Conservation (phyloP, 2,888 invertebrate genomes). For the Adelognathus sp. region DNA sequence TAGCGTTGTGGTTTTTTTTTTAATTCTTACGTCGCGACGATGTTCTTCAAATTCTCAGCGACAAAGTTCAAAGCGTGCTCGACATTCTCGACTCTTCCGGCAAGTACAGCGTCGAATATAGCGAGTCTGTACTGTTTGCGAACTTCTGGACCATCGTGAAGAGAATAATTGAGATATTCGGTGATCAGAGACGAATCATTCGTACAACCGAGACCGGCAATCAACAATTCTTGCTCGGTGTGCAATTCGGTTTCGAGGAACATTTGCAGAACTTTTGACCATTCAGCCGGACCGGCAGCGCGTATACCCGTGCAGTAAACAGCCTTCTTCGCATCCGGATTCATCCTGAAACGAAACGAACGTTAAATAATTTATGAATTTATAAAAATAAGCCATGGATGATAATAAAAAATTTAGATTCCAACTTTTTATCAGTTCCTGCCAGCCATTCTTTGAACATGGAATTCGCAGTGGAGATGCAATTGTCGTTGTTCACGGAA, state of each 20-base stretch:
- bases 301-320: conserved; percentile 63
- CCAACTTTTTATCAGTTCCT: conserved; percentile 35
- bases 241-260: conserved; percentile 60
- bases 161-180: conserved; percentile 56
- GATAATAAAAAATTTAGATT: background rate
- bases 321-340: conserved; percentile 59
- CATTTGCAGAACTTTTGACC: conserved; percentile 55
- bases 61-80: conserved; percentile 66
- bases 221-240: conserved; percentile 62
- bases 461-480: conserved; percentile 61
- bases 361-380: background rate
- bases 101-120: conserved; percentile 65
- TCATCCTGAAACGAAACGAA: conserved; percentile 48
- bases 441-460: conserved; percentile 69
- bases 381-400: background rate
- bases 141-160: conserved; percentile 56
- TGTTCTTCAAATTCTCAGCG: conserved; percentile 63
- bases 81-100: conserved; percentile 64
- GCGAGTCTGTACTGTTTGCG: conserved; percentile 68
- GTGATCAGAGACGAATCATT: conserved; percentile 52
- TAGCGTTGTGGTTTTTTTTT: conserved; percentile 1
- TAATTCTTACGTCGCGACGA: conserved; percentile 64
- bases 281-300: conserved; percentile 46
- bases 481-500: conserved; percentile 63
- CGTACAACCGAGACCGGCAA: conserved; percentile 62